Base-by-base conservation (phyloP, 2,888 invertebrate genomes). In the Pristionchus mayeri region DNA sequence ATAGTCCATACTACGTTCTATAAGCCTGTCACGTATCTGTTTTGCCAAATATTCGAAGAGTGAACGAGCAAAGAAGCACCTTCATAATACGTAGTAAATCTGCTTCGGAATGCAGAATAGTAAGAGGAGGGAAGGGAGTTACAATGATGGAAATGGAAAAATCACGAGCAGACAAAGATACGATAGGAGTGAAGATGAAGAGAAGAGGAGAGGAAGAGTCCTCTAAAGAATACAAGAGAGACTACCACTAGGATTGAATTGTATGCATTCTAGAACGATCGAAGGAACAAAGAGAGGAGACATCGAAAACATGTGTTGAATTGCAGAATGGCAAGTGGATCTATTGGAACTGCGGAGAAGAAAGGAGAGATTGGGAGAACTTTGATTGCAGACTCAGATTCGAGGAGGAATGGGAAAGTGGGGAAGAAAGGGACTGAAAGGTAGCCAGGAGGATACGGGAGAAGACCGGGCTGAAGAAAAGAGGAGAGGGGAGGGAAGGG, bases 141-240 rank as follows among this genome's bases (percentile, higher is more conserved):
- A 27, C 9, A 63, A 63, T 30, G 60, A 63, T 63, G 60, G 16
- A 34, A 63, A 63, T 63, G 63, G 63, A 37, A 63, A 34, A 71
- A 40, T 44, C 71, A 78, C 52, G 78, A 50, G 13, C 50, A 50
- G 78, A 52, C 30, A 21, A 52, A 40, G 16, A 40, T 34, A 40
- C 21, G n/a, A n/a, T n/a, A 54, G 34, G 48, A 78, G 52, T 2
- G 30, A 76, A 76, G 27, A 40, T 37, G 50, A 76, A 21, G 34
- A 37, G 52, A 30, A 30, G 7, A n/a, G 27, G 30, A 34, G 27
- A 34, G 13, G 50, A n/a, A 16, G 50, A 78, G 40, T 52, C 50
- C 21, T 78, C 78, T 34, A 78, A 78, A 54, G 40, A 71, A 71
- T 71, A 71, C 71, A 37, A 71, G 71, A 40, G 40, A 44, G 71